Evolutionary conservation across 2,888 invertebrate genomes (phyloP).

Genomic region (Netelia inedita): DNA sequence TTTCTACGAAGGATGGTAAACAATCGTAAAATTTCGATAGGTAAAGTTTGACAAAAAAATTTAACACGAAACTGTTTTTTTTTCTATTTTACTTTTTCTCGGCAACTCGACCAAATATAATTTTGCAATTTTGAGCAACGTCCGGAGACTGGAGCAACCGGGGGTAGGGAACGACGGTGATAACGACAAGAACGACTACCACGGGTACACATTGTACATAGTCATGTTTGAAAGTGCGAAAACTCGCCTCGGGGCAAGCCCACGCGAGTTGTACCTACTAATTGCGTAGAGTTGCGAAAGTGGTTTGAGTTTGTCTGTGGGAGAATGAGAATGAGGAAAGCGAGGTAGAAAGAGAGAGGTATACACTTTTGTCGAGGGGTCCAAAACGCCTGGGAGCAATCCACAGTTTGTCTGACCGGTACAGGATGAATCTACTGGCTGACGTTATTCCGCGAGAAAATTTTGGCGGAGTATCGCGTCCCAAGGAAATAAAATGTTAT

Average conservation of each 20-base stretch:
- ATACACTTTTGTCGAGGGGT: constrained; percentile 10
- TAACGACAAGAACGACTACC: constrained; percentile 9
- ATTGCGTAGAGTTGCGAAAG: constrained; percentile 61
- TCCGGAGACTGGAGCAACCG: not conserved
- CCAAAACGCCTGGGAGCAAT: constrained; percentile 57
- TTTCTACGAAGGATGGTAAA: not conserved
- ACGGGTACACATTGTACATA: constrained; percentile 9
- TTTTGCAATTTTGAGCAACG: constrained; percentile 16
- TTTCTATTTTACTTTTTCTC: no score
- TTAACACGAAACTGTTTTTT: no score
- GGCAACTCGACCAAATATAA: not conserved
- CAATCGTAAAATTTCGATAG: not conserved
- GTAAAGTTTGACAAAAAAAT: not conserved
- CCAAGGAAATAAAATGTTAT: not conserved
- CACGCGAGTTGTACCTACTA: constrained; percentile 59
- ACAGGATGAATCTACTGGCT: constrained; percentile 40
- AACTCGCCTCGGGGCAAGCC: constrained; percentile 54
- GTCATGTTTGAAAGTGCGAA: constrained; percentile 60
- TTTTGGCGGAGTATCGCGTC: constrained; percentile 16
- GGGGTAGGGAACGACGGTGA: constrained; percentile 31
- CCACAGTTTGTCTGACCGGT: constrained; percentile 40
- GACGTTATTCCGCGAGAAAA: not conserved
- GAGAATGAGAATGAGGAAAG: no score
- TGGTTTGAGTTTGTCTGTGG: constrained; percentile 42
- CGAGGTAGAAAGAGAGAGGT: not conserved